Evolutionary conservation across 2,888 invertebrate genomes (phyloP).

Genomic region (Pristionchus arcanus): DNA sequence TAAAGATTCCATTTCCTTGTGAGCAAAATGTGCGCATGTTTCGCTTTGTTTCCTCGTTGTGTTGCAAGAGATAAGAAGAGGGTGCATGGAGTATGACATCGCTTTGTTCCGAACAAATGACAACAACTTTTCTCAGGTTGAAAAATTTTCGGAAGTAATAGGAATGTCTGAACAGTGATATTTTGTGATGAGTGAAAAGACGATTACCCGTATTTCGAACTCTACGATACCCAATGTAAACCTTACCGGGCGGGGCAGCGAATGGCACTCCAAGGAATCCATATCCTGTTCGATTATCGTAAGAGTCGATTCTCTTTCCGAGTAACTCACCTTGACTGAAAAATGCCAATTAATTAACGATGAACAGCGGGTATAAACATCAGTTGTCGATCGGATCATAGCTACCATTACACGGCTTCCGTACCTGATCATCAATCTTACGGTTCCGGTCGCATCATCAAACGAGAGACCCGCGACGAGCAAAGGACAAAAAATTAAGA

Average conservation of each 20-base stretch:
- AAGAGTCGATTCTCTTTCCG: slow-evolving; percentile 36
- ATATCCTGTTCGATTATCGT: slow-evolving; percentile 35
- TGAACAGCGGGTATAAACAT: background rate
- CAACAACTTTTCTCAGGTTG: too few relatives aligned
- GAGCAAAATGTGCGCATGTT: background rate
- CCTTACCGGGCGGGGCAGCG: background rate
- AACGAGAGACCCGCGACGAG: background rate
- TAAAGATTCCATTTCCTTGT: background rate
- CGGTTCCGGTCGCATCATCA: slow-evolving; percentile 4
- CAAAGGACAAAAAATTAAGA: background rate
- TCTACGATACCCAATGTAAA: too few relatives aligned
- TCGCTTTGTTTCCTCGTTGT: background rate
- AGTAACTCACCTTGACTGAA: slow-evolving; percentile 39
- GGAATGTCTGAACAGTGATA: too few relatives aligned
- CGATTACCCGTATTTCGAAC: too few relatives aligned
- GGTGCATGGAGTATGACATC: background rate
- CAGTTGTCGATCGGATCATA: background rate
- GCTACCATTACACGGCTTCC: too few relatives aligned
- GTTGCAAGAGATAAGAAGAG: background rate
- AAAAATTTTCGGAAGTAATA: too few relatives aligned
- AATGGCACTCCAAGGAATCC: slow-evolving; percentile 39
- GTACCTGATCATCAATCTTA: background rate
- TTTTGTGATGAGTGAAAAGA: too few relatives aligned
- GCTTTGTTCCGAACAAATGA: too few relatives aligned
- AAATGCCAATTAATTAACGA: background rate